Conservation (phyloP, 2,797 vertebrate species). For the Malurus splendens region DNA sequence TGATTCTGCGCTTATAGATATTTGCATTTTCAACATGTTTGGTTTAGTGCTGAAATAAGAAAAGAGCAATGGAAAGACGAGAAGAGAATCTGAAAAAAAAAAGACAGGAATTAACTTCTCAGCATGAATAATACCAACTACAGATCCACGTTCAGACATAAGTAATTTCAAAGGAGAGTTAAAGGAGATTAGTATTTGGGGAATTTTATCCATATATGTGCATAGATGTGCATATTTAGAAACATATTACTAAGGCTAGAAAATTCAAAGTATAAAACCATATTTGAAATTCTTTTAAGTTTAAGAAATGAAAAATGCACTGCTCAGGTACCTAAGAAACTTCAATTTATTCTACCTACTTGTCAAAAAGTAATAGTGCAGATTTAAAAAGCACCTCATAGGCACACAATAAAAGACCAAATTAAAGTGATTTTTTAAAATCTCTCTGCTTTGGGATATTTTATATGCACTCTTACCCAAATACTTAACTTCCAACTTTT, state of each 20-base stretch:
- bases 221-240: background rate
- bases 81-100: background rate
- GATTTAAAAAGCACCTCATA: background rate
- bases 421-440: background rate
- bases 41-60: background rate
- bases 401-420: background rate
- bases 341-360: background rate
- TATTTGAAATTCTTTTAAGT: background rate
- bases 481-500: background rate
- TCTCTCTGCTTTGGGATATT: background rate
- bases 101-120: background rate
- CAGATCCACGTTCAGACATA: background rate
- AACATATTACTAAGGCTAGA: background rate
- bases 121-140: background rate
- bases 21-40: slow-evolving; percentile 8
- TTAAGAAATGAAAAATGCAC: background rate
- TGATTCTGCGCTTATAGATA: background rate
- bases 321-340: background rate
- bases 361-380: background rate
- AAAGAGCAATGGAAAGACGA: background rate
- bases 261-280: background rate
- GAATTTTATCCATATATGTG: background rate
- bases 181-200: background rate
- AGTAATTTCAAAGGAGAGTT: background rate
- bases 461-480: background rate